These are phyloP conservation scores for Epinephelus coioides DNA, from an alignment of 2,797 vertebrate genomes.

Conservation along the genomic window DNA sequence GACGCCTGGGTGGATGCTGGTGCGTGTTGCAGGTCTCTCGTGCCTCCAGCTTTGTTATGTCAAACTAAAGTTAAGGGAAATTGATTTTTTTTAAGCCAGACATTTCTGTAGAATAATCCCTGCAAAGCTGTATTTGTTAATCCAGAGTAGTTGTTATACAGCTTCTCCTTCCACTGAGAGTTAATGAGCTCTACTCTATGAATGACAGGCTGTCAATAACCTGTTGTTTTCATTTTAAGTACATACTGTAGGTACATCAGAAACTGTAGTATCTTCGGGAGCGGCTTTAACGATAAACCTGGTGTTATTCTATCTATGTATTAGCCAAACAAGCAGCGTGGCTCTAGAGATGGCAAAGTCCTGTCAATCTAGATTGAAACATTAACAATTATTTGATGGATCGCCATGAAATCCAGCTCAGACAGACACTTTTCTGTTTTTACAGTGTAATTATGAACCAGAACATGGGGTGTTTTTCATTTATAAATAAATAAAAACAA, in stretches of 20 bases:
- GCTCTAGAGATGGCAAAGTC: neutral
- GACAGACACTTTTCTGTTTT: too few species aligned
- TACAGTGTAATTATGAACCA: too few species aligned
- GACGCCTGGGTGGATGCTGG: conserved; percentile 1
- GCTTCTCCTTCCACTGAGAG: conserved; percentile 5
- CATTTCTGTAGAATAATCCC: conserved; percentile 45
- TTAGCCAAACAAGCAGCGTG: neutral
- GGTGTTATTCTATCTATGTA: conserved; percentile 1
- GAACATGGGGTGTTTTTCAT: too few species aligned
- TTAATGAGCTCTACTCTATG: conserved; percentile 47
- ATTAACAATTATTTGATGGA: neutral
- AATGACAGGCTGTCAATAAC: conserved; percentile 46
- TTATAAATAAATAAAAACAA: too few species aligned
- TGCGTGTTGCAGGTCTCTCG: conserved; percentile 11
- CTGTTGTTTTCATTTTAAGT: conserved; percentile 5
- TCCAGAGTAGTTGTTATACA: neutral
- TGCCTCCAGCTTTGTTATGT: conserved; percentile 39
- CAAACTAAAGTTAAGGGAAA: conserved; percentile 46
- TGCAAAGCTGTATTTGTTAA: conserved; percentile 28
- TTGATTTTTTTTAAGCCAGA: conserved; percentile 16
- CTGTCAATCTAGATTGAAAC: neutral
- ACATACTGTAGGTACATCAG: neutral
- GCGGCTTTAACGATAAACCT: neutral
- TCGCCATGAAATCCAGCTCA: neutral
- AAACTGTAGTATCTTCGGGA: neutral